Evolutionary conservation across 2,888 invertebrate species (phyloP).

Genomic region (Patella depressa): DNA sequence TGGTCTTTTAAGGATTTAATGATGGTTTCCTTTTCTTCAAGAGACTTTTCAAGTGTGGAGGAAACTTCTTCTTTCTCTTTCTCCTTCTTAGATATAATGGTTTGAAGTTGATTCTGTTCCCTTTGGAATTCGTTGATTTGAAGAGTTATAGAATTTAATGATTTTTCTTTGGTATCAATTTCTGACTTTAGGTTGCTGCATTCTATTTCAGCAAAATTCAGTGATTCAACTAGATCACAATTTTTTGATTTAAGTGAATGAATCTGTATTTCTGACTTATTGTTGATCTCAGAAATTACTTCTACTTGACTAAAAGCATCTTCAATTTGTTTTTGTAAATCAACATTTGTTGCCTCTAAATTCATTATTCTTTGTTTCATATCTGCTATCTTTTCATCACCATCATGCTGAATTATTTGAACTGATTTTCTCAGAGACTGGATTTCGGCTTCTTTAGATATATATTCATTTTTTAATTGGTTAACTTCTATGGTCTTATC

Average conservation of each 20-base stretch:
- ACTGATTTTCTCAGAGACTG: not conserved
- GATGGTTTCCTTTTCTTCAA: constrained; percentile 15
- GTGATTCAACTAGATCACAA: too few species aligned
- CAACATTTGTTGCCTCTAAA: too few species aligned
- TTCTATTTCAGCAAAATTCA: too few species aligned
- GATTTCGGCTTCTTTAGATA: not conserved
- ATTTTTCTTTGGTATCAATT: too few species aligned
- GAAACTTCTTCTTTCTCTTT: constrained; percentile 11
- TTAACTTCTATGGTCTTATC: not conserved
- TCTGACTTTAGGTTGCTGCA: too few species aligned
- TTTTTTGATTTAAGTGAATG: too few species aligned
- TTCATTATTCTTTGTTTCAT: not conserved
- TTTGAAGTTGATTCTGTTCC: constrained; percentile 1
- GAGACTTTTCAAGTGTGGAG: not conserved
- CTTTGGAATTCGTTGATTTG: not conserved
- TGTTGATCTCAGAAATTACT: too few species aligned
- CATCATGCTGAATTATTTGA: not conserved
- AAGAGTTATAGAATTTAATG: too few species aligned
- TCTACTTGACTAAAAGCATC: too few species aligned
- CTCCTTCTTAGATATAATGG: constrained; percentile 10
- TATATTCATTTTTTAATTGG: not conserved
- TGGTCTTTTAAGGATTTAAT: constrained; percentile 4
- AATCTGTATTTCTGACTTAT: too few species aligned
- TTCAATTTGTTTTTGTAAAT: too few species aligned
- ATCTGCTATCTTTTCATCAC: not conserved